Percentiles rank a stretch among this genome's conserved stretches.
Evolutionary conservation across 2,888 invertebrate genomes (phyloP).

Genomic region (Parapristionchus giblindavisi): DNA sequence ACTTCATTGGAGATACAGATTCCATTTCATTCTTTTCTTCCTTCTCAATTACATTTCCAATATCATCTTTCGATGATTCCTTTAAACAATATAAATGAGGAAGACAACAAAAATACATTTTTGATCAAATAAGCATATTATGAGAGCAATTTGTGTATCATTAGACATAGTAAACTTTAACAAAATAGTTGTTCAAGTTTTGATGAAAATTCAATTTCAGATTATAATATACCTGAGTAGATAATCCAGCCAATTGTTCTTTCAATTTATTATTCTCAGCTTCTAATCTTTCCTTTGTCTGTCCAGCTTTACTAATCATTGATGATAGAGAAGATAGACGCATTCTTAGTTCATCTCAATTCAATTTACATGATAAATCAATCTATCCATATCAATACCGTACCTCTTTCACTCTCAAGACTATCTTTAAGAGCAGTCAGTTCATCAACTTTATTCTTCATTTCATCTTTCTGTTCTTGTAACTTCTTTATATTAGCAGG

Average conservation of each 20-base stretch:
- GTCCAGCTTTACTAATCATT: background rate
- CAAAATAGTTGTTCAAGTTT: no score
- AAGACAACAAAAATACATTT: no score
- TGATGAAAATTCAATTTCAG: no score
- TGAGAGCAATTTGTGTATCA: no score
- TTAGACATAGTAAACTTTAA: no score
- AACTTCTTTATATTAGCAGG: constrained; percentile 15
- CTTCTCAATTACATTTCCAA: no score
- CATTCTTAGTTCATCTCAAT: constrained; percentile 15
- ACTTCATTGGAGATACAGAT: no score
- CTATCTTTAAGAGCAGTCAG: background rate
- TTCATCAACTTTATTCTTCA: background rate
- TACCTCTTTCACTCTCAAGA: constrained; percentile 5
- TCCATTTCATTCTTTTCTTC: no score
- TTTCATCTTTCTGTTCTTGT: constrained; percentile 24
- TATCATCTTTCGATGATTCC: no score
- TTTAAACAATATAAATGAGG: no score
- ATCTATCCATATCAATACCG: background rate
- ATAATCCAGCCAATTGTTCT: constrained; percentile 5
- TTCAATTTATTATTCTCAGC: constrained; percentile 21
- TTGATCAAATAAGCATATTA: no score
- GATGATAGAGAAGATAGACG: constrained; percentile 12
- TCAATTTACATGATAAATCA: background rate
- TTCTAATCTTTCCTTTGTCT: background rate
- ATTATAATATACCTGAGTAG: no score